Base-by-base conservation (phyloP, 1,140 invertebrate species). In the Listronotus bonariensis region DNA sequence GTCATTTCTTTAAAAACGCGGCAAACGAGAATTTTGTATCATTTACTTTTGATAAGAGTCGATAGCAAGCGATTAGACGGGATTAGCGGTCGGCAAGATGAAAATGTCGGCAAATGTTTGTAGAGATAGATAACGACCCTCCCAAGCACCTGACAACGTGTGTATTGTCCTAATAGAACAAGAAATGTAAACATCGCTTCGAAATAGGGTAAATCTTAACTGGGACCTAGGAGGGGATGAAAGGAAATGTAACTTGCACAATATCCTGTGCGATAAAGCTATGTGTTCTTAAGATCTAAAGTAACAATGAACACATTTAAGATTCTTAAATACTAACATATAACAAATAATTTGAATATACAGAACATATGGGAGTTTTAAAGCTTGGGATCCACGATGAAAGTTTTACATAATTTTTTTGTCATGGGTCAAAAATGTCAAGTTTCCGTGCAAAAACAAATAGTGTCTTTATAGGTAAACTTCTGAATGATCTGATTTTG, bases 41-140 rank as follows among this genome's bases (percentile, higher is more conserved):
- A 62, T 62, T 62, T 62, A 62, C 59, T 43, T 56, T 56, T 63
- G 67, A 68, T 68, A 68, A 68, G 67, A 65, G 61, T 55, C 67
- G 67, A 68, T 68, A 68, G 49, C 52, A 52, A 56, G 17, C 57
- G 67, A 68, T 68, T 68, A 68, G 59, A 59, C 12, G 67, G 62
- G 67, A 68, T 68, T 68, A 68, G 62, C 45, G 56, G 36, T 55
- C 67, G 67, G 67, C 45, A 43, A 68, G 61, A 68, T 68, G 67
- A 68, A 45, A 58, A 65, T 53, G 57, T 63, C 67, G 67, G 67
- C 67, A 58, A 60, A 68, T 68, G 61, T 63, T 68, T 64, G 61
- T 65, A 54, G 51, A 56, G 34, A 52, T 6, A 58, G 67, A 68
- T 68, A 68, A 68, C 48, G 51, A 46, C 11, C 57, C 58, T 64